A percentile compares a stretch with the other conserved stretches of the same genome.
Conservation (phyloP, 1,140 invertebrate species). For the Tribolium castaneum region DNA sequence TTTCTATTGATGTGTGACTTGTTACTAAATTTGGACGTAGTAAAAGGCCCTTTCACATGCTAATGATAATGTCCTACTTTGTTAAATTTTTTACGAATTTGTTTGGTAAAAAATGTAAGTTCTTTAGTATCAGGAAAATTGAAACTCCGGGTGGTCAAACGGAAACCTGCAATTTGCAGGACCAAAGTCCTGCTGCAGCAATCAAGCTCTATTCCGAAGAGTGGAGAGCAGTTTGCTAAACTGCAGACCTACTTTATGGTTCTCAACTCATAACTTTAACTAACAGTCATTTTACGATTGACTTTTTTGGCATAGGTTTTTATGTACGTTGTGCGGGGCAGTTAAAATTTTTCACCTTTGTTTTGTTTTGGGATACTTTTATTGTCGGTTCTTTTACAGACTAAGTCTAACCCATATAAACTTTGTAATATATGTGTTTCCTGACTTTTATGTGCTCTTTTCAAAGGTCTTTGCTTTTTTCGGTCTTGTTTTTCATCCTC, state of each 20-base stretch:
- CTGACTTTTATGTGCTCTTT: constrained; percentile 58
- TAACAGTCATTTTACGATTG: constrained; percentile 55
- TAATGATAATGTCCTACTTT: no score
- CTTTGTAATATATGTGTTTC: constrained; percentile 63
- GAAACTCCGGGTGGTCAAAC: neutral
- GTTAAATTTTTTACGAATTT: no score
- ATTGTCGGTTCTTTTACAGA: constrained; percentile 60
- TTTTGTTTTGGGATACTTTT: constrained; percentile 60
- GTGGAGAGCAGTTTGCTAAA: constrained; percentile 19
- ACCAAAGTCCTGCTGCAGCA: neutral
- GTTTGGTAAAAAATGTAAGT: neutral
- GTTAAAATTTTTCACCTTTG: constrained; percentile 62
- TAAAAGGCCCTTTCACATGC: neutral
- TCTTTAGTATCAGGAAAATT: neutral
- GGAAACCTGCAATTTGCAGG: neutral
- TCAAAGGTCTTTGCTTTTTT: constrained; percentile 35
- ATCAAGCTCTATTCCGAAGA: neutral
- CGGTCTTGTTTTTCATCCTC: constrained; percentile 27
- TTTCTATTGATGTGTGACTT: neutral
- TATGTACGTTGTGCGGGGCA: constrained; percentile 49
- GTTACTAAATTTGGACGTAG: neutral
- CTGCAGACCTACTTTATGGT: constrained; percentile 46
- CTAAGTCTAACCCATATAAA: constrained; percentile 60
- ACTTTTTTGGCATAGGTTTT: constrained; percentile 58
- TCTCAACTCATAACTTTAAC: constrained; percentile 49